Percentiles rank a stretch among this genome's conserved stretches.
Conservation (phyloP, 2,797 vertebrate species). For the Schizopygopsis pylzovi region DNA sequence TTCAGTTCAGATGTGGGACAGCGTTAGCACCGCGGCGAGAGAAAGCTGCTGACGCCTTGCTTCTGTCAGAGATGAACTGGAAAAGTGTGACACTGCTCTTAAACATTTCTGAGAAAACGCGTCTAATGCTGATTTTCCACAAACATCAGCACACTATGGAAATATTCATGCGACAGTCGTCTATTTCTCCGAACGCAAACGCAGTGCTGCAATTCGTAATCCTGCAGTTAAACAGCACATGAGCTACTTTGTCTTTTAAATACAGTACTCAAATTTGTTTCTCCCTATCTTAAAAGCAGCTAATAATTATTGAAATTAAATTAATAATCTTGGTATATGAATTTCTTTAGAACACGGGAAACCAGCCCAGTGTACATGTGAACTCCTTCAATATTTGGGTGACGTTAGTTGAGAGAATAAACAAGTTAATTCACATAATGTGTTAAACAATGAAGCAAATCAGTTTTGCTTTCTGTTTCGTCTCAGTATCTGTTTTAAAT, state of each 20-base stretch:
- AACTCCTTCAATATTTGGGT: not conserved
- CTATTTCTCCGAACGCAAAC: not conserved
- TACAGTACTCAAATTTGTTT: not conserved
- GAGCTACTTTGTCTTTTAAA: not conserved
- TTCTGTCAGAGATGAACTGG: conserved; percentile 26
- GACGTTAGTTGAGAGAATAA: not conserved
- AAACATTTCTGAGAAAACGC: conserved; percentile 1
- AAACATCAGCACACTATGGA: conserved; percentile 22
- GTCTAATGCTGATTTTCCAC: conserved; percentile 39
- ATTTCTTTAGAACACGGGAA: not conserved
- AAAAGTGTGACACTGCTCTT: conserved; percentile 23
- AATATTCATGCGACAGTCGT: not conserved
- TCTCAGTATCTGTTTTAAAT: not conserved
- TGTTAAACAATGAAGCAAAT: not conserved
- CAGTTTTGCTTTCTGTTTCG: not conserved
- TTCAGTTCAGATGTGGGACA: conserved; percentile 26
- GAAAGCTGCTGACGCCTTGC: not conserved
- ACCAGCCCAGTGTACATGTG: not conserved
- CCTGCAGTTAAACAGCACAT: not conserved
- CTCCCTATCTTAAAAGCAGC: not conserved
- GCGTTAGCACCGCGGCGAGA: not conserved
- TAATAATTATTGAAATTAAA: not conserved
- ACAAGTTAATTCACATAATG: not conserved
- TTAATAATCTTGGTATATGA: not conserved
- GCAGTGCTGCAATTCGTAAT: not conserved